Base-by-base conservation (phyloP, 2,888 invertebrate genomes). In the Diachrysia chrysitis region DNA sequence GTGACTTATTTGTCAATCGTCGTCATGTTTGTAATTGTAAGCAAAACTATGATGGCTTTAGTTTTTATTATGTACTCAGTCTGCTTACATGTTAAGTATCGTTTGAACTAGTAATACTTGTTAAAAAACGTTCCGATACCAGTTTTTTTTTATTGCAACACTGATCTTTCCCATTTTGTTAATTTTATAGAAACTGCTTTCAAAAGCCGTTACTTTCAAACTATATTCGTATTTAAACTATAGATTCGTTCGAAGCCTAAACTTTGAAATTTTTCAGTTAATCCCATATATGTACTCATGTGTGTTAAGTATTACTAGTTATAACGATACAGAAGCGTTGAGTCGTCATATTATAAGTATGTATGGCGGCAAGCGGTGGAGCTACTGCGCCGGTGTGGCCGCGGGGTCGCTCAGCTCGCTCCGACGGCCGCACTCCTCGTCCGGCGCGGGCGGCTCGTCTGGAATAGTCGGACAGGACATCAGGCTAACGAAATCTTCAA, bases 381-480 rank as follows among this genome's bases (percentile, higher is more conserved):
- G 69, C 67, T 75, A 73, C 25, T 63, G 77, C 76, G 66, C 51
- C 42, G 67, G 55, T 16, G 35, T 23, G 37, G 21, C 35, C 51
- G 58, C 55, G 63, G 71, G 48, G 12, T 51, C 64, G 71, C 73
- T 69, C 68, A 76, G 60, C 58, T 59, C 58, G 21, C 48, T 54
- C 58, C 71, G 67, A 63, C 70, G 61, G 78, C 76, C 73, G 69
- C 76, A 73, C 73, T 82, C 79, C 58, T 73, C 81, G 96, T 96
- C 88, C 96, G 93, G 92, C 96, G 96, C 90, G 96, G 97, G 91
- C 95, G 96, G 88, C 96, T 96, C 90, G 96, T 96, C 96, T 97
- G 81, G 0, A 78, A 62, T 14, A 7, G n/a, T 55, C n/a, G 29
- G 6, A 56, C 6, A 37, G 32, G 7, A 32, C 7, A 32, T 32